These are phyloP conservation scores for Hyperopisus bebe DNA, from an alignment of 2,113 vertebrate species.

Conservation along the genomic window DNA sequence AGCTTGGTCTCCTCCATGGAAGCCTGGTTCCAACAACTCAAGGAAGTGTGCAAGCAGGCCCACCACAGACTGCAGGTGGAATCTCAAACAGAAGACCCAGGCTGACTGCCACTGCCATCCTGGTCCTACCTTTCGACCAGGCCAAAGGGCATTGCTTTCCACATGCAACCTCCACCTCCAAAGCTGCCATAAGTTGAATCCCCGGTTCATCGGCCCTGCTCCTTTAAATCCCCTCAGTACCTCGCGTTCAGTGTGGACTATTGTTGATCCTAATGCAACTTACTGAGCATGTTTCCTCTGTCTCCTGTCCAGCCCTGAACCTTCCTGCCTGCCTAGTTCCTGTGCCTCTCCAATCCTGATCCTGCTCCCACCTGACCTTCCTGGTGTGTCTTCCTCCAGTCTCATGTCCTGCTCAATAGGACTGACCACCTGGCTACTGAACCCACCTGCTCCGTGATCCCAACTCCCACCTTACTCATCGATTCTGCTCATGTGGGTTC, in stretches of 20 bases:
- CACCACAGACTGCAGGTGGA: not conserved
- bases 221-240: not conserved
- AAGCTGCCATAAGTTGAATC: not conserved
- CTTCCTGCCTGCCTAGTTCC: no score
- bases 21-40: not conserved
- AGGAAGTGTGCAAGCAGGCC: not conserved
- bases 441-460: no score
- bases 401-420: no score
- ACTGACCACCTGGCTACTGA: no score
- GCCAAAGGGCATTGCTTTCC: not conserved
- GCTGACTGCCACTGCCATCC: not conserved
- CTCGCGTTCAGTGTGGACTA: not conserved
- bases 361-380: no score
- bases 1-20: not conserved
- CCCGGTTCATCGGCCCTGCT: not conserved
- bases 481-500: no score
- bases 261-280: not conserved
- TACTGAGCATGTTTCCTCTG: not conserved
- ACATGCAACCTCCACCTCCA: not conserved
- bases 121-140: not conserved
- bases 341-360: no score
- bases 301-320: not conserved
- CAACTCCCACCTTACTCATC: no score
- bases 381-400: no score
- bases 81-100: not conserved